Evolutionary conservation across 2,888 invertebrate species (phyloP).

Genomic region (Andrena bucephala): DNA sequence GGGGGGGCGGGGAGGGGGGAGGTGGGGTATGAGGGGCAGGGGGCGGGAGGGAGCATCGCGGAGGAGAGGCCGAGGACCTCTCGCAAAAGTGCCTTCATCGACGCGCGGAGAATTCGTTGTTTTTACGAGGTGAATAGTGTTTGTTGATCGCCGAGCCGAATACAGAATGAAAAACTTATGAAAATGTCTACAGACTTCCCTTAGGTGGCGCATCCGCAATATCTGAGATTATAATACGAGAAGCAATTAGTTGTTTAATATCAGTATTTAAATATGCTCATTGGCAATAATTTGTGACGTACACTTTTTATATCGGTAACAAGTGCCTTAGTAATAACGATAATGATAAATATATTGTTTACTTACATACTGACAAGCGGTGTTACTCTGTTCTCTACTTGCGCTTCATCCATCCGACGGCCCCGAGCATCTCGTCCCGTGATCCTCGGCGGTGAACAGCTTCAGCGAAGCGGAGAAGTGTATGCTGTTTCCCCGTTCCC

Average conservation of each 20-base stretch:
- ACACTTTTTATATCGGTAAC: conserved; percentile 84
- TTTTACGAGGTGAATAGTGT: conserved; percentile 23
- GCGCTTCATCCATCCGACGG: neutral
- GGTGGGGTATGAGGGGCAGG: neutral
- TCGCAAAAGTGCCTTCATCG: conserved; percentile 37
- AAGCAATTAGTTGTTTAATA: conserved; percentile 82
- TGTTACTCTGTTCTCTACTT: conserved; percentile 4
- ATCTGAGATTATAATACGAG: conserved; percentile 78
- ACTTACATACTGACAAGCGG: conserved; percentile 78
- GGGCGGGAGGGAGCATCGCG: neutral
- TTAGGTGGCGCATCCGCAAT: conserved; percentile 70
- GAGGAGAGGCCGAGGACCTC: conserved; percentile 6
- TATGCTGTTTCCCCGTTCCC: no score
- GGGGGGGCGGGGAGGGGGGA: neutral
- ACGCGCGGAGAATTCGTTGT: conserved; percentile 24
- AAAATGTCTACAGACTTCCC: conserved; percentile 45
- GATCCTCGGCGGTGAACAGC: no score
- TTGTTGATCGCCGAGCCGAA: conserved; percentile 31
- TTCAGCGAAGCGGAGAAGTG: no score
- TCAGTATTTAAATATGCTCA: conserved; percentile 85
- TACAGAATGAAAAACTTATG: conserved; percentile 16
- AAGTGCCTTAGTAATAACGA: conserved; percentile 84
- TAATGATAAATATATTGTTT: conserved; percentile 84
- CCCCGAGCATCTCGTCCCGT: neutral
- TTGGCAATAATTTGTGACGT: conserved; percentile 83